phyloP scores from a whole-genome alignment of 2,888 invertebrate genomes.

The Lithophane leautieri region DNA sequence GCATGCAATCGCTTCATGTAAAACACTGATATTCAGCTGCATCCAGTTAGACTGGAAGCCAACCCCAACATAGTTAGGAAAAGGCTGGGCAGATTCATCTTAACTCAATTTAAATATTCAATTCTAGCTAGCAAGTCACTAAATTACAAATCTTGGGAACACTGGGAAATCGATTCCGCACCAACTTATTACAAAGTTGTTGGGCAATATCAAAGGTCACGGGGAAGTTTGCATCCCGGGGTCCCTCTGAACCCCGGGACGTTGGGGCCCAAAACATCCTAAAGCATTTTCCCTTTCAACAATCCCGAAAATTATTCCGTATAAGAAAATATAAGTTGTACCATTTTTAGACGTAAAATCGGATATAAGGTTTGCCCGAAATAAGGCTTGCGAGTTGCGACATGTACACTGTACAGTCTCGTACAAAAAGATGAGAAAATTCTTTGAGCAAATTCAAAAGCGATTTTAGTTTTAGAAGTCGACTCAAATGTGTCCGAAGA shows the following conservation, averaged over 20 bases:
- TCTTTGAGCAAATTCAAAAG: no score
- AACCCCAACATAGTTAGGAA: no score
- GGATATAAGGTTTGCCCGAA: slow-evolving; percentile 32
- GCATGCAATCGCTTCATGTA: no score
- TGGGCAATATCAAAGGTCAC: slow-evolving; percentile 60
- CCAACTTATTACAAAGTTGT: slow-evolving; percentile 63
- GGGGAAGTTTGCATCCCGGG: slow-evolving; percentile 49
- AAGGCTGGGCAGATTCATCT: no score
- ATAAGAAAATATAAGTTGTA: slow-evolving; percentile 55
- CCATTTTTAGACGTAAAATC: slow-evolving; percentile 48
- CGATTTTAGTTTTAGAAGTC: not conserved
- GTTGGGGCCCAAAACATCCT: slow-evolving; percentile 46
- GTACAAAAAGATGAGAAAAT: slow-evolving; percentile 6
- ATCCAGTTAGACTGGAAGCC: no score
- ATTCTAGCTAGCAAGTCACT: slow-evolving; percentile 25
- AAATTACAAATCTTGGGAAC: slow-evolving; percentile 41
- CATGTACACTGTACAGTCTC: slow-evolving; percentile 19
- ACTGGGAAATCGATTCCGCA: slow-evolving; percentile 54
- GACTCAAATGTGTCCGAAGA: not conserved
- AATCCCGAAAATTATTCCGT: slow-evolving; percentile 54
- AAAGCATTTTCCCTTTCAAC: slow-evolving; percentile 61
- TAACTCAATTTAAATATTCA: slow-evolving; percentile 40
- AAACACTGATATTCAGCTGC: no score
- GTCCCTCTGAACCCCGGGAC: slow-evolving; percentile 28
- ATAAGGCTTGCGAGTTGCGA: slow-evolving; percentile 23